Base-by-base conservation (phyloP, 2,888 invertebrate genomes). In the Cartodere bifasciata region DNA sequence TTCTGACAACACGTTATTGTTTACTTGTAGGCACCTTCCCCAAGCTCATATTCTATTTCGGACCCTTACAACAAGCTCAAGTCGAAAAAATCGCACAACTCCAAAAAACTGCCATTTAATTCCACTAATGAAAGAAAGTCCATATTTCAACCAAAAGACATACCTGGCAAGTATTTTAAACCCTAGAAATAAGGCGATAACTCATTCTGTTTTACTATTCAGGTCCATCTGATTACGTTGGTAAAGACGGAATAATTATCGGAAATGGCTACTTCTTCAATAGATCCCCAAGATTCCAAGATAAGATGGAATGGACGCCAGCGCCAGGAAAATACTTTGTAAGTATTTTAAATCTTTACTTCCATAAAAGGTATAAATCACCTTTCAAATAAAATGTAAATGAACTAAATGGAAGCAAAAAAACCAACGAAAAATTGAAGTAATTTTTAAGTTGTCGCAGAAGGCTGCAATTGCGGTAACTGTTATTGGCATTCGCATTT, bases 401-500 rank as follows among this genome's bases (percentile, higher is more conserved):
- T n/a, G n/a, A n/a, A n/a, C n/a, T n/a, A n/a, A n/a, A n/a, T n/a
- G n/a, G n/a, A n/a, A n/a, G n/a, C n/a, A n/a, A n/a, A n/a, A n/a
- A n/a, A n/a, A n/a, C n/a, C n/a, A n/a, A n/a, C n/a, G n/a, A n/a
- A n/a, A n/a, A n/a, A n/a, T n/a, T n/a, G n/a, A n/a, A n/a, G n/a
- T n/a, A n/a, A n/a, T n/a, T n/a, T n/a, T n/a, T n/a, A n/a, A n/a
- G n/a, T n/a, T n/a, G n/a, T n/a, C n/a, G n/a, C n/a, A n/a, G n/a
- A n/a, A n/a, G n/a, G n/a, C n/a, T n/a, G n/a, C n/a, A n/a, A n/a
- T n/a, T n/a, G n/a, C n/a, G n/a, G n/a, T 45, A 38, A 42, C 48
- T 50, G 50, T 38, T 48, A 52, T 52, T 46, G 52, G 45, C 52
- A 45, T 45, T 46, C 42, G 41, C 49, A 50, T 52, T 52, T 48